phyloP scores from a whole-genome alignment of 2,888 invertebrate genomes.

The Sepioteuthis lessoniana region DNA sequence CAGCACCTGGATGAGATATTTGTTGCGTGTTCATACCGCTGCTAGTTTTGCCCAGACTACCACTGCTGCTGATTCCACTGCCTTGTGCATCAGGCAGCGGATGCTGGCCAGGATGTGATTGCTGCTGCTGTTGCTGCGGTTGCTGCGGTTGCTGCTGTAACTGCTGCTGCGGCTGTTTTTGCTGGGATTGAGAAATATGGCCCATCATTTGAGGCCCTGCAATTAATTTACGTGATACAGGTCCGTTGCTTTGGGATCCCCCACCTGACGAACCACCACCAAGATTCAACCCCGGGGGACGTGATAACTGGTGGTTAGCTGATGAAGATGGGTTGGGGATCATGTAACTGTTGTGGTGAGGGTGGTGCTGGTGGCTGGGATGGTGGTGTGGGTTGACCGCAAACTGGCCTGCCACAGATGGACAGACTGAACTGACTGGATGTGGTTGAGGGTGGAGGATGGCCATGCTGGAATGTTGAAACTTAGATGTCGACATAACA shows the following conservation, averaged over 20 bases:
- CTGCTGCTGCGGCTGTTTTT: neutral
- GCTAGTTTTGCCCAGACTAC: neutral
- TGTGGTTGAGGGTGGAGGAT: conserved; percentile 39
- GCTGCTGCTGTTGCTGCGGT: neutral
- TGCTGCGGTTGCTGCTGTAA: neutral
- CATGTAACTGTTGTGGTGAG: conserved; percentile 37
- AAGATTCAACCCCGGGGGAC: neutral
- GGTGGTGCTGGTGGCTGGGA: conserved; percentile 42
- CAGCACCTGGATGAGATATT: neutral
- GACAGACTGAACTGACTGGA: neutral
- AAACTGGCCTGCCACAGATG: neutral
- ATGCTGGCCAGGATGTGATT: neutral
- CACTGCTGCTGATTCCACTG: neutral
- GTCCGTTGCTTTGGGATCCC: neutral
- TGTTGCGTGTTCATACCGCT: neutral
- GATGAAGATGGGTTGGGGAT: neutral
- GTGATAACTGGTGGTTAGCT: neutral
- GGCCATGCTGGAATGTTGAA: neutral
- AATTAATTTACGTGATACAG: neutral
- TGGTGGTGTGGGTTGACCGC: conserved; percentile 10
- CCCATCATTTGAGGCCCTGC: neutral
- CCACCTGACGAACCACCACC: neutral
- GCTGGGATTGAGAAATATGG: neutral
- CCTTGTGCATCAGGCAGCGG: neutral
- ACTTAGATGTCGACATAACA: conserved; percentile 24